Evolutionary conservation across 2,888 invertebrate species (phyloP).

Genomic region (Oscheius myriophilus): DNA sequence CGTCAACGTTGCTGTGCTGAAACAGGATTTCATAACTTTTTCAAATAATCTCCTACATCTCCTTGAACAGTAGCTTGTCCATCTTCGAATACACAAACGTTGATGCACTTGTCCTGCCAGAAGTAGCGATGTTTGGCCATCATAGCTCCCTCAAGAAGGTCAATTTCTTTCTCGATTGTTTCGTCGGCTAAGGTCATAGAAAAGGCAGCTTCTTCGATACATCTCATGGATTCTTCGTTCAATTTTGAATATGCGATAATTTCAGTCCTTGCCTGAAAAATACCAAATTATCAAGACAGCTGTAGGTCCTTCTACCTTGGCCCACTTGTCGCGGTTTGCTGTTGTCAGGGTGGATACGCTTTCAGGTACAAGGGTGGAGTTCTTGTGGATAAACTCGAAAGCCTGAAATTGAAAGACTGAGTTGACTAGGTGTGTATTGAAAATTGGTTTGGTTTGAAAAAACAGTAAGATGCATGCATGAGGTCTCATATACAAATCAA

Average conservation of each 20-base stretch:
- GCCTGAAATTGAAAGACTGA: no score
- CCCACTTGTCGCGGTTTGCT: constrained; percentile 49
- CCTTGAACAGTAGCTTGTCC: constrained; percentile 72
- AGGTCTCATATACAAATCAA: no score
- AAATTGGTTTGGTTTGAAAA: no score
- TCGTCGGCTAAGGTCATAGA: constrained; percentile 66
- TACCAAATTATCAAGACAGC: neutral
- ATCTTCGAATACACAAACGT: constrained; percentile 51
- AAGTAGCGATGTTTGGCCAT: constrained; percentile 75
- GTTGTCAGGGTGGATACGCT: constrained; percentile 49
- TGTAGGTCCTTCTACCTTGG: constrained; percentile 31
- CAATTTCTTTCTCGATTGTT: constrained; percentile 29
- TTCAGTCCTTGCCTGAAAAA: constrained; percentile 51
- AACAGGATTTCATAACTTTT: constrained; percentile 6
- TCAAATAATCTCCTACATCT: constrained; percentile 73
- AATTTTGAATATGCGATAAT: constrained; percentile 39
- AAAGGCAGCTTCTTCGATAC: constrained; percentile 51
- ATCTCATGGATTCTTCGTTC: constrained; percentile 6
- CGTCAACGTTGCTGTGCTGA: constrained; percentile 62
- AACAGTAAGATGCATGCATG: no score
- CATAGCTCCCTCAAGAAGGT: constrained; percentile 71
- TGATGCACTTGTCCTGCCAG: constrained; percentile 77
- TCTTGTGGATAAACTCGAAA: constrained; percentile 17
- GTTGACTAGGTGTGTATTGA: no score
- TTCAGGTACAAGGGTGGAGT: constrained; percentile 5